Conservation (phyloP, 2,113 vertebrate genomes). For the Megaceryle torquata region DNA sequence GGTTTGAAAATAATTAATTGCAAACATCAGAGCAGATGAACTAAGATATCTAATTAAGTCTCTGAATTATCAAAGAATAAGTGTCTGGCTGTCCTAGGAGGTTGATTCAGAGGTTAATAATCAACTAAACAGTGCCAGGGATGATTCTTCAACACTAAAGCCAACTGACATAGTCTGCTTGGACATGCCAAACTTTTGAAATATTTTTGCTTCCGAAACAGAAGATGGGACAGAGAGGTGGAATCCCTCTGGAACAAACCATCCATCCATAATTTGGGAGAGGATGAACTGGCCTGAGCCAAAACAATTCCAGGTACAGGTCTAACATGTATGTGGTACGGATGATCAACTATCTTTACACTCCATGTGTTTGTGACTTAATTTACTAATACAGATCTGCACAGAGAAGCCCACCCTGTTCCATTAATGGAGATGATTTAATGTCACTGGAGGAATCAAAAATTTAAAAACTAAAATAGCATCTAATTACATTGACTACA, state of each 20-base stretch:
- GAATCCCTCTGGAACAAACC: background rate
- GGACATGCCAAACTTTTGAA: background rate
- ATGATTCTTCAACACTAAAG: background rate
- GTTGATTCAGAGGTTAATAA: constrained; percentile 7
- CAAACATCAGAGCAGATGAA: background rate
- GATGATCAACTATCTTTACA: background rate
- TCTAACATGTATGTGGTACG: background rate
- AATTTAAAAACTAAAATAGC: background rate
- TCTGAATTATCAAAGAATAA: background rate
- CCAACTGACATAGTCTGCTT: background rate
- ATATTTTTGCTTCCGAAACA: background rate
- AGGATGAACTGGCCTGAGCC: background rate
- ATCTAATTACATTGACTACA: background rate
- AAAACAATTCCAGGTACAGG: background rate
- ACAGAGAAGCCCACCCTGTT: background rate
- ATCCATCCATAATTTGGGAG: background rate
- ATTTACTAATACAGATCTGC: background rate
- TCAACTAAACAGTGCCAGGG: background rate
- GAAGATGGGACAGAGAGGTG: background rate
- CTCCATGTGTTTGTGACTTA: background rate
- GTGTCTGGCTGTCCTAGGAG: background rate
- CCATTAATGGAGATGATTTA: background rate
- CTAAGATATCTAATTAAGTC: background rate
- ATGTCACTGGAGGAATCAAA: background rate
- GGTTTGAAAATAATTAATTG: background rate